Evolutionary conservation across 2,113 vertebrate species (phyloP).

Genomic region (Aptenodytes forsteri): DNA sequence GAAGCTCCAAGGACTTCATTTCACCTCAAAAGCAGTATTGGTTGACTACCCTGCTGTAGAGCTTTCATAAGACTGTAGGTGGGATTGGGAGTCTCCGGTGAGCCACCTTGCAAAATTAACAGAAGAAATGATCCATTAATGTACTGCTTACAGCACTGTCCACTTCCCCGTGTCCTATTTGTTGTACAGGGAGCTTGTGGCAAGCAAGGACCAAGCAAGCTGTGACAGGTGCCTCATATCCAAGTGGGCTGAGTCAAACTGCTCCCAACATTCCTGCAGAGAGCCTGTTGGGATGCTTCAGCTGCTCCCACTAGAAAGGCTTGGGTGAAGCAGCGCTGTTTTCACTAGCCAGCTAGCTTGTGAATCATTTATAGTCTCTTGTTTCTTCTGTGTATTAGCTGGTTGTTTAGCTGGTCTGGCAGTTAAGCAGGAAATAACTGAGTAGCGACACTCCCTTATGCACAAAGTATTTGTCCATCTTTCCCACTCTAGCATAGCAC

Average conservation of each 20-base stretch:
- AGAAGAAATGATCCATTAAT: not conserved
- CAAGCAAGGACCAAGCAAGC: not conserved
- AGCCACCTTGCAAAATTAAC: not conserved
- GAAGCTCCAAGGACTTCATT: not conserved
- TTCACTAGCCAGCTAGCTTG: not conserved
- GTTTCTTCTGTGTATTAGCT: not conserved
- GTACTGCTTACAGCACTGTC: not conserved
- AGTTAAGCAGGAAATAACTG: not conserved
- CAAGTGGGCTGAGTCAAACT: not conserved
- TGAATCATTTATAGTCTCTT: not conserved
- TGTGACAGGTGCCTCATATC: not conserved
- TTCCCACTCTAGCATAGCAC: not conserved
- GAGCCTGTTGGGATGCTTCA: not conserved
- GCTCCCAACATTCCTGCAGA: not conserved
- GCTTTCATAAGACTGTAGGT: not conserved
- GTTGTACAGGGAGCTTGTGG: not conserved
- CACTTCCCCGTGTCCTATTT: not conserved
- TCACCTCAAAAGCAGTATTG: not conserved
- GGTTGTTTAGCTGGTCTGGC: not conserved
- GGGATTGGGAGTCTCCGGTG: not conserved
- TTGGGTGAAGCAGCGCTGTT: not conserved
- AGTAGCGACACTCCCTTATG: not conserved
- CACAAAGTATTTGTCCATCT: not conserved
- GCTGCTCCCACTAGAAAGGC: not conserved
- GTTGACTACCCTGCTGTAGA: not conserved